These are phyloP conservation scores for Psylliodes chrysocephalus DNA, from an alignment of 2,888 invertebrate species.

Conservation along the genomic window DNA sequence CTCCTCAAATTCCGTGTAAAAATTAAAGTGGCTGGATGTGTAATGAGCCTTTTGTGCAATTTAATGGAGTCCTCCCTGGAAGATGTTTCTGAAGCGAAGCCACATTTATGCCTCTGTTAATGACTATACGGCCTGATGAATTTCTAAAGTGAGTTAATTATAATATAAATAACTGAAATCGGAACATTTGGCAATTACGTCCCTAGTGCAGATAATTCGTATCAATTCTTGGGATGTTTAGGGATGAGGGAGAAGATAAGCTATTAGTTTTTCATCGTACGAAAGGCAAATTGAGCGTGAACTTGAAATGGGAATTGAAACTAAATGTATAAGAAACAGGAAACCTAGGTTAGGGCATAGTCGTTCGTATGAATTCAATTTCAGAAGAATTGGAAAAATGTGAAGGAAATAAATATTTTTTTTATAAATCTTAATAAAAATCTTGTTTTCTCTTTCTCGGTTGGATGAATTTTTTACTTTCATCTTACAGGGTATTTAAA, in stretches of 20 bases:
- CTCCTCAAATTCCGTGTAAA: constrained; percentile 26
- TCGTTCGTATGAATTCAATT: background rate
- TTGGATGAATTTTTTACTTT: too few species aligned
- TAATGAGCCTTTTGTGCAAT: constrained; percentile 33
- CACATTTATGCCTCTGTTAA: constrained; percentile 39
- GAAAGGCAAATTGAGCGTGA: constrained; percentile 10
- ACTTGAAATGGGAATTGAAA: constrained; percentile 10
- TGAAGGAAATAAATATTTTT: too few species aligned
- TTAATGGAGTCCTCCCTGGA: constrained; percentile 28
- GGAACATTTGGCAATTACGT: constrained; percentile 40
- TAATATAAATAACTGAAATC: constrained; percentile 48
- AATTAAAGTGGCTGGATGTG: constrained; percentile 24
- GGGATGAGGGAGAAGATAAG: constrained; percentile 19
- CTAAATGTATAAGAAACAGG: background rate
- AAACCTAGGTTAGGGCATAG: background rate
- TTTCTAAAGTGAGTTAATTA: constrained; percentile 44
- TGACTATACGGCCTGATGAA: constrained; percentile 37
- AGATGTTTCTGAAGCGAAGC: constrained; percentile 26
- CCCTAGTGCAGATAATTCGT: constrained; percentile 35
- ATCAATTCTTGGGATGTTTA: constrained; percentile 39
- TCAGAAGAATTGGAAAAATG: too few species aligned
- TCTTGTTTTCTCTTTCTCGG: too few species aligned
- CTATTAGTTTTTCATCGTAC: constrained; percentile 22
- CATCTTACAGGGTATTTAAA: too few species aligned
- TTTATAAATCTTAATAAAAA: too few species aligned